Base-by-base conservation (phyloP, 2,113 vertebrate species). In the Cinclus mexicanus region DNA sequence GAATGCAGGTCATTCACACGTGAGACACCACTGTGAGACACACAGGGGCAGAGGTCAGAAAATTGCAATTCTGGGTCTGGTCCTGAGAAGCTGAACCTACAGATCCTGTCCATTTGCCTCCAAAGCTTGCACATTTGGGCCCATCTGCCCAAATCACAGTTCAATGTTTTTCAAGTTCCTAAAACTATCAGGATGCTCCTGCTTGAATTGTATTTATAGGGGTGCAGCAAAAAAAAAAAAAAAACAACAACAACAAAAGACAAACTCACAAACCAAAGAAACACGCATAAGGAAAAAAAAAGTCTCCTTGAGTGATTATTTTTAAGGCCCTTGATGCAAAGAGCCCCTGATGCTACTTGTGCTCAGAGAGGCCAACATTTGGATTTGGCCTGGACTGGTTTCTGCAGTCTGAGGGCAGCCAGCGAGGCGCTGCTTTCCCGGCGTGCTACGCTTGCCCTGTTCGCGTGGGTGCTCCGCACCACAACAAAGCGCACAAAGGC, bases 401-500 rank as follows among this genome's bases (percentile, higher is more conserved):
- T 63, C 44, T 22, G 60, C 83, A 92, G 63, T 72, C 70, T 5
- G 52, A n/a, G 0, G 14, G 72, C 15, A 3, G 46, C 81, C 3
- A 0, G 29, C 3, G 29, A 63, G 37, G 33, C 7, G 14, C 79
- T 29, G 37, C 37, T 31, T 81, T 78, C 83, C 59, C 35, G 2
- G 24, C 14, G 3, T 0, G 2, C 47, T 67, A 13, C 0, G 9
- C 46, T 91, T 80, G 50, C 77, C 65, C 37, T 2, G 20, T 55
- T 16, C 69, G 82, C 7, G n/a, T 79, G 71, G 89, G 88, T 81
- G 31, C 50, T 67, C 47, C 0, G 1, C 5, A 69, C 92, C 80
- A 67, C 93, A 95, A 74, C 64, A 95, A 90, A 96, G 78, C 7
- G 21, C 81, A 82, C 53, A 67, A 74, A 83, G 64, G 49, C 9